phyloP scores from a whole-genome alignment of 2,888 invertebrate genomes.

The Zele albiditarsus region DNA sequence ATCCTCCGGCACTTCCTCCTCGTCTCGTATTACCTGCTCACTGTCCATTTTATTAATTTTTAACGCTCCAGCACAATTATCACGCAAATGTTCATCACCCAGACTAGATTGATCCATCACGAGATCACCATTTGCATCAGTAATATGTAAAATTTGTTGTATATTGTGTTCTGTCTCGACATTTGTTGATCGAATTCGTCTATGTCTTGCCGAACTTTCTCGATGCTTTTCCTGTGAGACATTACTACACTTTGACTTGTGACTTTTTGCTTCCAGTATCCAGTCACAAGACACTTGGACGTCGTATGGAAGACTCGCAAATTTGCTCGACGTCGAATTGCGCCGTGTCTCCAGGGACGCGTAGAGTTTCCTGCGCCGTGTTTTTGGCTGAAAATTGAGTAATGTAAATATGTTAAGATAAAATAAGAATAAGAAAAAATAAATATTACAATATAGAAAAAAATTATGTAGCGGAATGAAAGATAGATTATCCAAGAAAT shows the following conservation, averaged over 20 bases:
- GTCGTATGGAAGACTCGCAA: constrained; percentile 81
- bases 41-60: constrained; percentile 28
- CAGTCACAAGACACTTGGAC: constrained; percentile 73
- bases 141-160: not conserved
- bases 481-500: constrained; percentile 12
- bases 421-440: not conserved
- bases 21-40: constrained; percentile 34
- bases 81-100: constrained; percentile 25
- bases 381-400: constrained; percentile 79
- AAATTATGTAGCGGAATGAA: not conserved
- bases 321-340: constrained; percentile 74
- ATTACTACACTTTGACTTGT: not conserved
- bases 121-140: constrained; percentile 21
- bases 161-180: constrained; percentile 6
- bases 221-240: constrained; percentile 34
- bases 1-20: constrained; percentile 22
- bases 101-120: constrained; percentile 14
- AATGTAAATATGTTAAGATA: constrained; percentile 16
- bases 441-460: not conserved
- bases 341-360: constrained; percentile 73
- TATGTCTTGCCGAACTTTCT: constrained; percentile 26
- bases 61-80: constrained; percentile 46
- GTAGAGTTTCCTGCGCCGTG: constrained; percentile 83
- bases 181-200: constrained; percentile 36
- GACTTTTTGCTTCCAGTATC: constrained; percentile 79